phyloP scores from a whole-genome alignment of 1,140 invertebrate species.

The Leptonema lineaticorne region DNA sequence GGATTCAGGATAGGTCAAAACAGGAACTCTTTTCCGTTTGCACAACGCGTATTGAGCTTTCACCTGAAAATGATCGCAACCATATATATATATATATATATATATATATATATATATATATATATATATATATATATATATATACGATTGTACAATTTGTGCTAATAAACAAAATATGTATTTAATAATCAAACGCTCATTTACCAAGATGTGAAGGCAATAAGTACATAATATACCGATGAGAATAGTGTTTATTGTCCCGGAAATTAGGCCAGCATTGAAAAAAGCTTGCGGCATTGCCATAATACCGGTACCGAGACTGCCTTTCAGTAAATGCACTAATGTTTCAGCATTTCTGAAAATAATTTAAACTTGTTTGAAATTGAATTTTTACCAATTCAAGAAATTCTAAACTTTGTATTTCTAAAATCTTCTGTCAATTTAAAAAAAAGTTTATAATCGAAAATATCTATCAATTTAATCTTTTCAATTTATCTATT shows the following conservation, averaged over 20 bases:
- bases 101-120: background rate
- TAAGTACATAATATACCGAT: slow-evolving; percentile 65
- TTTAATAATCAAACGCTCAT: slow-evolving; percentile 36
- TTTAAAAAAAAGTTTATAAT: too few relatives aligned
- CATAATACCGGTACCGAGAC: slow-evolving; percentile 76
- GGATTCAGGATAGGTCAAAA: slow-evolving; percentile 65
- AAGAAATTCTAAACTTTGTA: too few relatives aligned
- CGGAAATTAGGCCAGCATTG: slow-evolving; percentile 67
- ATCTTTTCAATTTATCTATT: too few relatives aligned
- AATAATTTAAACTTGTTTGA: too few relatives aligned
- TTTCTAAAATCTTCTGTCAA: too few relatives aligned
- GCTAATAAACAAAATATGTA: background rate
- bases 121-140: too few relatives aligned
- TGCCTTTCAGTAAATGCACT: slow-evolving; percentile 70
- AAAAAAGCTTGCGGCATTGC: slow-evolving; percentile 79
- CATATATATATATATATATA: slow-evolving; percentile 4
- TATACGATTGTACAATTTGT: background rate
- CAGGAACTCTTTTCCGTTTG: slow-evolving; percentile 56
- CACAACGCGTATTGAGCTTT: slow-evolving; percentile 59
- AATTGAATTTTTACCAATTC: too few relatives aligned
- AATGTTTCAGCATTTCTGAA: slow-evolving; percentile 65
- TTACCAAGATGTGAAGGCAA: slow-evolving; percentile 67
- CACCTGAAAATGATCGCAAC: slow-evolving; percentile 45
- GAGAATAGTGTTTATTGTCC: slow-evolving; percentile 59
- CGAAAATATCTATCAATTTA: too few relatives aligned